A percentile compares a stretch with the other conserved stretches of the same genome.
These are phyloP conservation scores for Allacma fusca DNA, from an alignment of 2,888 invertebrate genomes.

Conservation along the genomic window DNA sequence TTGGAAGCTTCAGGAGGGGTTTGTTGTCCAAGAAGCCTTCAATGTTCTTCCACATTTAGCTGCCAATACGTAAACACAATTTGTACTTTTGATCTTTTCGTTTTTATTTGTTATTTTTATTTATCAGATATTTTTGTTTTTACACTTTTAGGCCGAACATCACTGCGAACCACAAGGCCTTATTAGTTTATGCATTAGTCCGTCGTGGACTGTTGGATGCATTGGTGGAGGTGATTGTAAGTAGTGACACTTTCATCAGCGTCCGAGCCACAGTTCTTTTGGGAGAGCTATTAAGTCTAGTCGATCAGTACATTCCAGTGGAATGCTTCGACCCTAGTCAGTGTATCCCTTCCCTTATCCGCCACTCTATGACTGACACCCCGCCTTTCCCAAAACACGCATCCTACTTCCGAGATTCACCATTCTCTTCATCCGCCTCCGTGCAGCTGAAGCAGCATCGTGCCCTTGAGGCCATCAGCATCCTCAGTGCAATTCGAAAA, in stretches of 20 bases:
- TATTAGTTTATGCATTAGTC: slow-evolving; percentile 88
- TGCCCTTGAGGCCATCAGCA: slow-evolving; percentile 60
- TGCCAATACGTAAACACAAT: slow-evolving; percentile 53
- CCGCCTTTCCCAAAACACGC: not conserved
- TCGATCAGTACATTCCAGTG: slow-evolving; percentile 84
- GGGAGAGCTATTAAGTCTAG: slow-evolving; percentile 86
- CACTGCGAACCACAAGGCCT: slow-evolving; percentile 87
- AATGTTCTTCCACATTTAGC: slow-evolving; percentile 85
- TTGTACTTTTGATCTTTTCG: not conserved
- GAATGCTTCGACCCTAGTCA: slow-evolving; percentile 85
- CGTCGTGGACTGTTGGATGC: slow-evolving; percentile 85
- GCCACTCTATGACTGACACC: slow-evolving; percentile 70
- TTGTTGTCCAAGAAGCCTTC: slow-evolving; percentile 91
- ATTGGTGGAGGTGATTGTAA: slow-evolving; percentile 88
- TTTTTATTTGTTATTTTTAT: slow-evolving; percentile 18
- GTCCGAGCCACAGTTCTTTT: slow-evolving; percentile 89
- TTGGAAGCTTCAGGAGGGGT: slow-evolving; percentile 91
- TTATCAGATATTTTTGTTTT: not conserved
- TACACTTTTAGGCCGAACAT: slow-evolving; percentile 78
- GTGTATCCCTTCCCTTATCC: slow-evolving; percentile 81
- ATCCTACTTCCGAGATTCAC: slow-evolving; percentile 30
- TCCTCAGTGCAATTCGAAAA: slow-evolving; percentile 55
- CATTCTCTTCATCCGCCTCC: slow-evolving; percentile 53
- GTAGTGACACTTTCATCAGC: slow-evolving; percentile 87
- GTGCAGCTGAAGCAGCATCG: slow-evolving; percentile 56